phyloP scores from a whole-genome alignment of 64 coral and sea anemone species.

The Trachythela sp. region DNA sequence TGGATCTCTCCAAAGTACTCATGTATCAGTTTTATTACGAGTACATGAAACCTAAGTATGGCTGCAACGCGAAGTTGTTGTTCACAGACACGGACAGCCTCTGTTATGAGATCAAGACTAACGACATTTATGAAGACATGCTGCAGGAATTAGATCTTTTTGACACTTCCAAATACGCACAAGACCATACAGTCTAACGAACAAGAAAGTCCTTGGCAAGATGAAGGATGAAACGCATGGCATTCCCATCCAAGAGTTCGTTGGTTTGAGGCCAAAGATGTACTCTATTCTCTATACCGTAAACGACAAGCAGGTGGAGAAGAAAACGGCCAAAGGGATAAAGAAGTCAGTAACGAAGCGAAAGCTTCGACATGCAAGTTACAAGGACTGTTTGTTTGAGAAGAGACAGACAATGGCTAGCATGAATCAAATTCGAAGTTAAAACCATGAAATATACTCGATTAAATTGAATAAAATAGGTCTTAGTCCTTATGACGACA shows the following conservation, averaged over 20 bases:
- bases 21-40: neutral
- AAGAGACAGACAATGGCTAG: neutral
- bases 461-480: slow-evolving; percentile 34
- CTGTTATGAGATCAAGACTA: neutral
- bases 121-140: neutral
- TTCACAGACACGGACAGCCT: neutral
- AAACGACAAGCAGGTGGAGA: slow-evolving; percentile 18
- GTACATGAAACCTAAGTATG: neutral
- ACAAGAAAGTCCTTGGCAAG: too few relatives aligned
- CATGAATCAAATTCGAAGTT: slow-evolving; percentile 35
- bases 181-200: neutral
- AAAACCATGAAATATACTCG: slow-evolving; percentile 30
- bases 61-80: neutral
- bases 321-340: too few relatives aligned
- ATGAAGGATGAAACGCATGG: too few relatives aligned
- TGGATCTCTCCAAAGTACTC: too few relatives aligned
- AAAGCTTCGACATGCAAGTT: slow-evolving; percentile 20
- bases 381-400: slow-evolving; percentile 25
- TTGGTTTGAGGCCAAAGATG: neutral
- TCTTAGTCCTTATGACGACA: slow-evolving; percentile 28
- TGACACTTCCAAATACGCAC: neutral
- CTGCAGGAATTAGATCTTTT: neutral
- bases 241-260: too few relatives aligned
- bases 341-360: slow-evolving; percentile 5
- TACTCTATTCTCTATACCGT: neutral